Percentiles rank a stretch among this genome's conserved stretches.
Evolutionary conservation across 1,140 invertebrate species (phyloP).

Genomic region (Centruroides sculpturatus): DNA sequence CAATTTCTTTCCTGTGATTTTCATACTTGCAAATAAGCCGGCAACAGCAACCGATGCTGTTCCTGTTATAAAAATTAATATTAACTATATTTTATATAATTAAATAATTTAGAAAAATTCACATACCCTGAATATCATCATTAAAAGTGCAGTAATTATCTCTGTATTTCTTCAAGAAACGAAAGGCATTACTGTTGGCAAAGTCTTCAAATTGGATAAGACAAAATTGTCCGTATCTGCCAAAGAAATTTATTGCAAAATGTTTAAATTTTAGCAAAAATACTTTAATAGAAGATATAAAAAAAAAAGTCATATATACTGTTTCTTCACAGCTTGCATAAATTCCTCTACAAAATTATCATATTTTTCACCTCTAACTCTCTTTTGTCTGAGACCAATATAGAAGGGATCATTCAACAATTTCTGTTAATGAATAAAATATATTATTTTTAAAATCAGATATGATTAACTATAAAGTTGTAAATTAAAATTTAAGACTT

Average conservation of each 20-base stretch:
- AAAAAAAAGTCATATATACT: conserved; percentile 25
- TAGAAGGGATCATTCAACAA: conserved; percentile 87
- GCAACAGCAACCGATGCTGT: conserved; percentile 84
- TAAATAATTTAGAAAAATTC: background rate
- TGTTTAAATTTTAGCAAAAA: too few relatives aligned
- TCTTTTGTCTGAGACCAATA: conserved; percentile 75
- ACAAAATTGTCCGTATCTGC: conserved; percentile 29
- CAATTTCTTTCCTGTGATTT: conserved; percentile 59
- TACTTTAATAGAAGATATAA: too few relatives aligned
- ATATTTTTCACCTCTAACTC: conserved; percentile 73
- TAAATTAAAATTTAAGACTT: background rate
- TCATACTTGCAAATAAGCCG: conserved; percentile 64
- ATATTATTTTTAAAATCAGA: too few relatives aligned
- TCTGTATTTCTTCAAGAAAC: conserved; percentile 73
- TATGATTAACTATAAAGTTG: background rate
- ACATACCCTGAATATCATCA: conserved; percentile 69
- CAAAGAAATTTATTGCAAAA: background rate
- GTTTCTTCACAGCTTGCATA: conserved; percentile 83
- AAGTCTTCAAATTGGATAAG: conserved; percentile 85
- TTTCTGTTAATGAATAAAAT: conserved; percentile 7
- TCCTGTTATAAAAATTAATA: conserved; percentile 31
- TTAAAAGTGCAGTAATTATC: conserved; percentile 85
- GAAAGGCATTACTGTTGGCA: conserved; percentile 81
- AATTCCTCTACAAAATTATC: conserved; percentile 96
- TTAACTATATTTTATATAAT: background rate